A percentile compares a stretch with the other conserved stretches of the same genome.
These are phyloP conservation scores for Puntigrus tetrazona DNA, from an alignment of 2,113 vertebrate species.

Conservation along the genomic window DNA sequence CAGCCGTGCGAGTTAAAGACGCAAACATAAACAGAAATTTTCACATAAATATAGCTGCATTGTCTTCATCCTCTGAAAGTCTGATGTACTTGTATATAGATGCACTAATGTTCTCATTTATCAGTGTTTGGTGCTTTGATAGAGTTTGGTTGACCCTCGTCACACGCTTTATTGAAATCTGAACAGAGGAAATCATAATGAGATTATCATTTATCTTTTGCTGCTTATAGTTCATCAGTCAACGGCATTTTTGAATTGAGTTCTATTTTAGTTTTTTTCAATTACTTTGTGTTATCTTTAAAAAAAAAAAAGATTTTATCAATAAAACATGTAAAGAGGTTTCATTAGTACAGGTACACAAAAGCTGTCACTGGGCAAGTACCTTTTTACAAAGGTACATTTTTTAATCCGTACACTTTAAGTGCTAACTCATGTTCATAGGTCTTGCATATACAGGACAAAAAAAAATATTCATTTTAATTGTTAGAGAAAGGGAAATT, in stretches of 20 bases:
- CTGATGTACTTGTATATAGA: not conserved
- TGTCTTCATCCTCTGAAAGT: not conserved
- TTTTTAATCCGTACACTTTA: too few species aligned
- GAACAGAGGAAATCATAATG: not conserved
- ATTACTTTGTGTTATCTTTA: not conserved
- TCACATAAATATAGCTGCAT: not conserved
- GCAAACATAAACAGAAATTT: not conserved
- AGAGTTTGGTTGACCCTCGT: not conserved
- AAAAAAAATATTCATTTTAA: not conserved
- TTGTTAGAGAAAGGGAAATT: not conserved
- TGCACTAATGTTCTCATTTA: not conserved
- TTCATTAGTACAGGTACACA: not conserved
- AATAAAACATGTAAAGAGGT: not conserved
- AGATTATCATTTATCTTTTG: not conserved
- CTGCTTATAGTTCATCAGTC: not conserved
- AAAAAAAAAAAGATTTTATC: not conserved
- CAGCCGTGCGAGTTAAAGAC: not conserved
- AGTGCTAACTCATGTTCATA: too few species aligned
- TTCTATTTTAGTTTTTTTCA: not conserved
- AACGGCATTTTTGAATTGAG: not conserved
- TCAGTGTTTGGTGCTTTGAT: too few species aligned
- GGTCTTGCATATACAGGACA: not conserved
- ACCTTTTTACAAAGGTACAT: too few species aligned
- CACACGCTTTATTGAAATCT: not conserved
- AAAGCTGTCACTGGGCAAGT: too few species aligned